Base-by-base conservation (phyloP, 2,113 vertebrate species). In the Plectropomus leopardus region DNA sequence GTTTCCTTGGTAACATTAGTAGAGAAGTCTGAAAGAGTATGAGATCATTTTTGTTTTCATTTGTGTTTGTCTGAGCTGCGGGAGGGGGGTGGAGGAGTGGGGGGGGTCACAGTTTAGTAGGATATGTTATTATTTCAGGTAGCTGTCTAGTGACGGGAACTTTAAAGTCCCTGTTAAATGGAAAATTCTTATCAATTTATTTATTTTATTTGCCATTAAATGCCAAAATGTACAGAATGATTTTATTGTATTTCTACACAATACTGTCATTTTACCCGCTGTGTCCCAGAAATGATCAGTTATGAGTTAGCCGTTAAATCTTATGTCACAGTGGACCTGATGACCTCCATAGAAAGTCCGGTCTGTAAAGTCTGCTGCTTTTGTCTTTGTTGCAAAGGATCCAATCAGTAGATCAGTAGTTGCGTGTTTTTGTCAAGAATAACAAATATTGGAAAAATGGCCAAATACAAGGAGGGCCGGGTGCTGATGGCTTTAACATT, bases 1-100 rank as follows among this genome's bases (percentile, higher is more conserved):
- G 88, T 91, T 91, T 63, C 89, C 82, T 87, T 88, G 96, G 94
- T 94, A 96, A 96, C 95, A 81, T 89, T 85, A 91, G 86, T 86
- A 86, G 91, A 94, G 88, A 88, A 92, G 86, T 81, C 55, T 78
- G 74, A 44, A 80, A 83, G 75, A 73, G 59, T 67, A 65, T 89
- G 82, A 28, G 28, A 73, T 71, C 15, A 73, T 70, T 72, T 78
- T 69, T 87, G 53, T 76, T 86, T 86, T 80, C 14, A 28, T 84
- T 54, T 59, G 26, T 54, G 57, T 68, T 34, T 23, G 26, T 59
- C 64, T 58, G 36, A 72, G 71, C 72, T 80, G 65, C 69, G 24
- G 61, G 44, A 32, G 59, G 15, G 8, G n/a, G n/a, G n/a, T n/a
- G n/a, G n/a, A n/a, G n/a, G n/a, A n/a, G n/a, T n/a, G n/a, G n/a